phyloP scores from a whole-genome alignment of 2,113 vertebrate genomes.

The Nothoprocta pentlandii region DNA sequence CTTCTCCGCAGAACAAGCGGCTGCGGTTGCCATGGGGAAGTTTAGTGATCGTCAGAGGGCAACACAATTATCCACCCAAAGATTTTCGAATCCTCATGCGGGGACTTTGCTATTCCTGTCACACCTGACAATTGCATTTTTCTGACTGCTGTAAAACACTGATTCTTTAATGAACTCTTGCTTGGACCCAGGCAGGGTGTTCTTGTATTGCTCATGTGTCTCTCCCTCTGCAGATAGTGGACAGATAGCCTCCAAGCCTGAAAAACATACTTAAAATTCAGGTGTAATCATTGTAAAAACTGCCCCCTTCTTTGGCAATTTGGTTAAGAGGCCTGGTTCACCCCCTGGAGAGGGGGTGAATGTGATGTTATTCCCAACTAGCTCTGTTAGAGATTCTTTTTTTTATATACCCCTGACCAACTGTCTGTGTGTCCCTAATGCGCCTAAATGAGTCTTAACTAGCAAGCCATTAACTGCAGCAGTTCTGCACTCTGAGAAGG shows the following conservation, averaged over 20 bases:
- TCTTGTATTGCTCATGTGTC: background rate
- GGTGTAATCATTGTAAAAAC: background rate
- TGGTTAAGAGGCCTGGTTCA: background rate
- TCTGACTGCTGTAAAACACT: background rate
- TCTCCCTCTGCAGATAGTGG: background rate
- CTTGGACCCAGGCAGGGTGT: background rate
- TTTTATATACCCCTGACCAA: conserved; percentile 36
- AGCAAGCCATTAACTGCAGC: conserved; percentile 43
- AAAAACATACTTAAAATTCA: fast-evolving
- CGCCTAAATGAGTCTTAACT: conserved; percentile 46
- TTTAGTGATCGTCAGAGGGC: background rate
- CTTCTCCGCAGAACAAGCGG: background rate
- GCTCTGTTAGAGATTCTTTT: background rate
- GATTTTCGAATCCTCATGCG: background rate
- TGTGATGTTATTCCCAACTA: background rate
- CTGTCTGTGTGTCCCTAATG: conserved; percentile 37
- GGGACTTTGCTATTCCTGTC: background rate
- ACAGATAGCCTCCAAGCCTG: fast-evolving
- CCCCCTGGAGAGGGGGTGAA: background rate
- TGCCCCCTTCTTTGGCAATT: background rate
- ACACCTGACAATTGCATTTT: background rate
- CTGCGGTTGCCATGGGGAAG: conserved; percentile 61
- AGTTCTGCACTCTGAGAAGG: background rate
- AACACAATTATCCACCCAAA: background rate
- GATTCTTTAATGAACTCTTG: fast-evolving